phyloP scores from a whole-genome alignment of 2,113 vertebrate species.

The Dipodomys spectabilis region DNA sequence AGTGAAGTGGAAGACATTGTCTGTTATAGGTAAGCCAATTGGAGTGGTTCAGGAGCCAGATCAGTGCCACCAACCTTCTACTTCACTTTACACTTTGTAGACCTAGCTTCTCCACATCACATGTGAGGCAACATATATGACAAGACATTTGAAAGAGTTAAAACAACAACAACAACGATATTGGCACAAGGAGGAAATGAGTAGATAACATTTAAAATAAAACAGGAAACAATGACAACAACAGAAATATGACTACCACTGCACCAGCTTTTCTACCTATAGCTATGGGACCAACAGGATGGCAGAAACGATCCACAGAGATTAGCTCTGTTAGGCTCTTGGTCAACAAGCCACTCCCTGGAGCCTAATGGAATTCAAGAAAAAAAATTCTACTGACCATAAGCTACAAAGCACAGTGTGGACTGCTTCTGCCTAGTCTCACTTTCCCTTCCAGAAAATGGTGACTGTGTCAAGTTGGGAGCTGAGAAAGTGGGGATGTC shows the following conservation, averaged over 20 bases:
- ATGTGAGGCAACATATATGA: constrained; percentile 55
- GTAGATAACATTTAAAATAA: constrained; percentile 55
- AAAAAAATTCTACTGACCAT: neutral
- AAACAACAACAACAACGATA: constrained; percentile 28
- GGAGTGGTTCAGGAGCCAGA: neutral
- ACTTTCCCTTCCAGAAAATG: neutral
- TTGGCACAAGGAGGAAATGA: constrained; percentile 56
- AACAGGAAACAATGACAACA: neutral
- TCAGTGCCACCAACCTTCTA: neutral
- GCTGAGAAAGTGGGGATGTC: constrained; percentile 11
- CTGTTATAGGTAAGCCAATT: neutral
- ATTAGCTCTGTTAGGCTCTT: neutral
- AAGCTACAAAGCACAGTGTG: neutral
- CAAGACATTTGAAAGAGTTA: constrained; percentile 46
- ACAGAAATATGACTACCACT: neutral
- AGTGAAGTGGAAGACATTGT: constrained; percentile 1
- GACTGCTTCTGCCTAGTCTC: neutral
- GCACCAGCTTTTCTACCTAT: neutral
- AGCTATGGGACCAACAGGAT: neutral
- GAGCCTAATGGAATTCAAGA: neutral
- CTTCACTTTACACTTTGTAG: constrained; percentile 58
- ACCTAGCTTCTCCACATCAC: constrained; percentile 50
- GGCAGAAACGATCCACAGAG: neutral
- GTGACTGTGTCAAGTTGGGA: neutral
- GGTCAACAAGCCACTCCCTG: neutral